A percentile compares a stretch with the other conserved stretches of the same genome.
phyloP scores from a whole-genome alignment of 2,888 invertebrate genomes.

The Nemapogon koenigi region DNA sequence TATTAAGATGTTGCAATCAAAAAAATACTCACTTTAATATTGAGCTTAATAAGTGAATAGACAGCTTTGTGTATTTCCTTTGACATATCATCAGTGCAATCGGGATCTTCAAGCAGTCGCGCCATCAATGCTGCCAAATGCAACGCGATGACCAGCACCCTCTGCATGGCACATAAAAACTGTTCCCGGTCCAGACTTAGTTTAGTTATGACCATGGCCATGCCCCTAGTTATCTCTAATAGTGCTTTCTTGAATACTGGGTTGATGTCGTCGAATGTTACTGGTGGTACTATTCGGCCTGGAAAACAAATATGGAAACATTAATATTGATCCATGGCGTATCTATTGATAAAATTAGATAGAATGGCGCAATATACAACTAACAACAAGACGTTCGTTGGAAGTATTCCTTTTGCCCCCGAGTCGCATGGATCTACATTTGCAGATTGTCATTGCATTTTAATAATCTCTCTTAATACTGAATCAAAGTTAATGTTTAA shows the following conservation, averaged over 20 bases:
- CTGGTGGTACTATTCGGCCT: constrained; percentile 78
- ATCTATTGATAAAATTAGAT: no score
- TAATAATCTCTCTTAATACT: no score
- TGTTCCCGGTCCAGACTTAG: constrained; percentile 74
- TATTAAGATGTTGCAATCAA: no score
- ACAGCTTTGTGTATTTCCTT: constrained; percentile 73
- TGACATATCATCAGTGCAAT: constrained; percentile 52
- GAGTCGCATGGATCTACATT: no score
- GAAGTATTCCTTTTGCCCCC: no score
- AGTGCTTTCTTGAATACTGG: constrained; percentile 84
- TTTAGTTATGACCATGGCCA: constrained; percentile 64
- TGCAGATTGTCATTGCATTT: no score
- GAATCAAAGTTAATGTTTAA: no score
- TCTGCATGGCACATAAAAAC: constrained; percentile 74
- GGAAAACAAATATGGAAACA: constrained; percentile 17
- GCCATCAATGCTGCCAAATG: constrained; percentile 83
- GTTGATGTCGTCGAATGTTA: constrained; percentile 82
- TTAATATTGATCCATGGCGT: no score
- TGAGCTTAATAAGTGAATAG: constrained; percentile 78
- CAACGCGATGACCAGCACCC: constrained; percentile 84
- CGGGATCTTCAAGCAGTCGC: constrained; percentile 66
- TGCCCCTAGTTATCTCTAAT: constrained; percentile 73
- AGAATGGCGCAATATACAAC: no score
- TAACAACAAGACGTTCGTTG: no score
- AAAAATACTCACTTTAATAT: constrained; percentile 58